Evolutionary conservation across 2,113 vertebrate genomes (phyloP), one percentile per base, ranked within the genome.

Genomic region (Grus americana): DNA sequence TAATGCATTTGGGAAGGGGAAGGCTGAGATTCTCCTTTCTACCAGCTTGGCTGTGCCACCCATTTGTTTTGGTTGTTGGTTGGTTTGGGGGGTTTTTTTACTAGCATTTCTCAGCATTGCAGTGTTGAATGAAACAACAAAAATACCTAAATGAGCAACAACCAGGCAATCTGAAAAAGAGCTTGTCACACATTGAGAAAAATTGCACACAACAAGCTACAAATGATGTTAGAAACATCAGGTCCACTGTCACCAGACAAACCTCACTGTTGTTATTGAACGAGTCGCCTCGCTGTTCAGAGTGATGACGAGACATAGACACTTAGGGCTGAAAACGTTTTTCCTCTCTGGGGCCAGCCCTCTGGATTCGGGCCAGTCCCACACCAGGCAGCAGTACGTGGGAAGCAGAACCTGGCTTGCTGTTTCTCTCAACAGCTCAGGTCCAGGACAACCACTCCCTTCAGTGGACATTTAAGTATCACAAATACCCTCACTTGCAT

Each of bases 401-500:
- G 0, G 0, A 63, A 63, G 20, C 20, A 76, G 57, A 30, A 62
- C 26, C 24, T 0, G 1, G 58, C 57, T 78, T 71, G 32, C 44
- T 52, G 12, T 40, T 65, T n/a, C 50, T 76, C 23, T 65, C 29
- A 46, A n/a, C 36, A 40, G 47, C 83, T 75, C 76, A 36, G 18
- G 13, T 52, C 5, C 3, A 50, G 18, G 68, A 40, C 1, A 3
- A 67, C 38, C 11, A 8, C 36, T 70, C 19, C 10, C 11, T 4
- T 82, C 15, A 24, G 62, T 1, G 7, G 76, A 34, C 15, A 7
- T 81, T 42, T 62, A 62, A 12, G 55, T 87, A 63, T 50, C 32
- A 52, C 3, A 0, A 13, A 17, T 36, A 49, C 12, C 21, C 47
- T 15, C 40, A 29, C 0, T 0, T 11, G 34, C 71, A 12, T 7